Conservation (phyloP, 2,888 invertebrate species). For the Venusia cambrica region DNA sequence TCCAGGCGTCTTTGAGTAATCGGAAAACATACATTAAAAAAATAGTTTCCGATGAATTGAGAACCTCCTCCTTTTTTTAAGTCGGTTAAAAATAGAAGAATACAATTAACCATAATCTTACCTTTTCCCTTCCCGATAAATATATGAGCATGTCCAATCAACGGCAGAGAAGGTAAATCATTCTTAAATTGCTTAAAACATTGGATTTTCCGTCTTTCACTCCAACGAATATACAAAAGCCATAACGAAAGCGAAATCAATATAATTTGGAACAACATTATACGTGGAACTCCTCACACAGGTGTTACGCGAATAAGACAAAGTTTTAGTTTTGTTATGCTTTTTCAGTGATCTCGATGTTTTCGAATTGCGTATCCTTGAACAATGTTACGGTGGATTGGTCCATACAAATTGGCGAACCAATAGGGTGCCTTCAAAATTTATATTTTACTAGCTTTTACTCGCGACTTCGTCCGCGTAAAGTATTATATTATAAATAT, state of each 20-base stretch:
- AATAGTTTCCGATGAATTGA: too few species aligned
- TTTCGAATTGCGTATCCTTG: too few species aligned
- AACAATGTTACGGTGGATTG: too few species aligned
- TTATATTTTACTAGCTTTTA: too few species aligned
- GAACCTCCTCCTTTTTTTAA: too few species aligned
- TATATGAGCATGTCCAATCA: slow-evolving; percentile 36
- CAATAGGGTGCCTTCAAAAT: too few species aligned
- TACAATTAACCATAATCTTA: slow-evolving; percentile 14
- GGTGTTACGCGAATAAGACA: slow-evolving; percentile 1
- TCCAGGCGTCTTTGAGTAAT: too few species aligned
- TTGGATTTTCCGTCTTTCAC: slow-evolving; percentile 25
- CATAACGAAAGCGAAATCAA: slow-evolving; percentile 10
- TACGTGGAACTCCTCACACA: slow-evolving; percentile 1
- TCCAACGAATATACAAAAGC: slow-evolving; percentile 26
- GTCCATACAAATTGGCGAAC: too few species aligned
- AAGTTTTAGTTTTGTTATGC: slow-evolving; percentile 3
- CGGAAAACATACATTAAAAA: too few species aligned
- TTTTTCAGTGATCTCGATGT: neutral
- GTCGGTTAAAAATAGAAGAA: slow-evolving; percentile 5
- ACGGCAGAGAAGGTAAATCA: slow-evolving; percentile 29
- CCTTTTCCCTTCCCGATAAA: slow-evolving; percentile 35
- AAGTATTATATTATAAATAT: too few species aligned
- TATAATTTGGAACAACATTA: slow-evolving; percentile 20
- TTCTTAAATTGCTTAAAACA: slow-evolving; percentile 32
- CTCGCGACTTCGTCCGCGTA: too few species aligned